Evolutionary conservation across 2,797 vertebrate genomes (phyloP).

Genomic region (Pangasius djambal): DNA sequence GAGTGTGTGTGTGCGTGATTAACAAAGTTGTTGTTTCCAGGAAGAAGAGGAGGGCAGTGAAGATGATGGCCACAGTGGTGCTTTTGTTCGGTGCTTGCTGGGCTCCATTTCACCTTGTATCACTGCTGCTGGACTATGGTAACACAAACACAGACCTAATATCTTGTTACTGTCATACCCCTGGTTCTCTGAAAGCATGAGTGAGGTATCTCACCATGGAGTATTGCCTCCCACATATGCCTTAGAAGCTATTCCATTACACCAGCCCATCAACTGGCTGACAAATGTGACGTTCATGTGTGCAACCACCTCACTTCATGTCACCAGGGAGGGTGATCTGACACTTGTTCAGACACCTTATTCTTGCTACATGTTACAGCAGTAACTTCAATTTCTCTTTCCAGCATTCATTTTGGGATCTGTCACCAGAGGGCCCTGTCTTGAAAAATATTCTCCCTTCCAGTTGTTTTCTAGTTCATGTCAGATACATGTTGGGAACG

Average conservation of each 20-base stretch:
- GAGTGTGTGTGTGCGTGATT: background rate
- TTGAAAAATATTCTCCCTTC: background rate
- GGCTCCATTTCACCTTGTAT: slow-evolving; percentile 63
- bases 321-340: background rate
- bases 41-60: slow-evolving; percentile 61
- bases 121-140: slow-evolving; percentile 63
- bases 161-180: background rate
- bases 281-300: background rate
- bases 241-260: background rate
- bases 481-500: background rate
- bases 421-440: background rate
- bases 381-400: background rate
- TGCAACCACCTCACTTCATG: background rate
- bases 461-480: background rate
- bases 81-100: slow-evolving; percentile 61
- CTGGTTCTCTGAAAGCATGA: background rate
- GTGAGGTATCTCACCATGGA: no score
- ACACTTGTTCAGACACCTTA: background rate
- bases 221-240: background rate
- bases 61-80: slow-evolving; percentile 64
- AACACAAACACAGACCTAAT: slow-evolving; percentile 4
- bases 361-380: background rate
- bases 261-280: background rate
- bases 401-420: background rate
- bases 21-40: slow-evolving; percentile 31